Percentiles rank a stretch among this genome's conserved stretches.
These are phyloP conservation scores for Neosalanx taihuensis DNA, from an alignment of 2,797 vertebrate genomes.

Conservation along the genomic window DNA sequence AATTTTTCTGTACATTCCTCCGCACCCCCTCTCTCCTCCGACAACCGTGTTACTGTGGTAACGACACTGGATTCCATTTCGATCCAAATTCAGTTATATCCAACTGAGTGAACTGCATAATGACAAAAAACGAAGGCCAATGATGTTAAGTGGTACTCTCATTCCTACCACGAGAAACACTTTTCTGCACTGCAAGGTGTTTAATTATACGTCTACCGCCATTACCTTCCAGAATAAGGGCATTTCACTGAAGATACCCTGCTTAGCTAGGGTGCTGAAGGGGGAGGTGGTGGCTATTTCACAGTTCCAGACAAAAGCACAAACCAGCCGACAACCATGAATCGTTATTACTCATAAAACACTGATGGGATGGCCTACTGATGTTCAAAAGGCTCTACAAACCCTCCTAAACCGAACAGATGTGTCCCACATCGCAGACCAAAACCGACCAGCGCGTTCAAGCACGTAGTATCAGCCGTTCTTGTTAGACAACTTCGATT, in stretches of 20 bases:
- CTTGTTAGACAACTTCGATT: not conserved
- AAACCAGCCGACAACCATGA: not conserved
- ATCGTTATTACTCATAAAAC: not conserved
- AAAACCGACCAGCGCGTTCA: not conserved
- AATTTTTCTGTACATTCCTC: no score
- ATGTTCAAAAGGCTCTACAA: not conserved
- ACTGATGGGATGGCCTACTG: not conserved
- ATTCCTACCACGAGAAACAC: not conserved
- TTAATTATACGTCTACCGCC: not conserved
- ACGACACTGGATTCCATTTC: no score
- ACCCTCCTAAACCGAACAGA: not conserved
- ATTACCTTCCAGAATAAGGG: not conserved
- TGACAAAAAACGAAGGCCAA: no score
- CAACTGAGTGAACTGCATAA: no score
- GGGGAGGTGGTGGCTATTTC: not conserved
- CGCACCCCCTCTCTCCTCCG: no score
- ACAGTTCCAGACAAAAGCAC: not conserved
- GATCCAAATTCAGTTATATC: no score
- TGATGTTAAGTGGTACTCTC: no score
- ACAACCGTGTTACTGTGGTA: no score
- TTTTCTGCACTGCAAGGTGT: not conserved
- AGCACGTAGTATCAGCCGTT: slow-evolving; percentile 1
- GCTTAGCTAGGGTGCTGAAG: not conserved
- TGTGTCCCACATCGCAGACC: not conserved
- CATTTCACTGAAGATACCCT: not conserved